These are phyloP conservation scores for Danionella dracula DNA, from an alignment of 2,797 vertebrate species.

Conservation along the genomic window DNA sequence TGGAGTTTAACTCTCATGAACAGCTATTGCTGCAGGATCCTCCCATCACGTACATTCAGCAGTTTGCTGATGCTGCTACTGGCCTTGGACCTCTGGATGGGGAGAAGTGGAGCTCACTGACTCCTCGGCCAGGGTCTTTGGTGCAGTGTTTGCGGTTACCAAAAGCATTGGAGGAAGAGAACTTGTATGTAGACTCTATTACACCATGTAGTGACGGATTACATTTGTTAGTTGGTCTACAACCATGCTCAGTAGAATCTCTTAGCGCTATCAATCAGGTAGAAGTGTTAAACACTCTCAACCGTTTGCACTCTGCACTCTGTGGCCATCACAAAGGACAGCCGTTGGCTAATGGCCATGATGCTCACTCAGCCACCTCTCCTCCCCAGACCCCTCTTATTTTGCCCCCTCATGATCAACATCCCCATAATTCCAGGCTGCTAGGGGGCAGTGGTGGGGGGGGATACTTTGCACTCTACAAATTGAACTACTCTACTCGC, in stretches of 20 bases:
- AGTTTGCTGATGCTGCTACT: slow-evolving; percentile 92
- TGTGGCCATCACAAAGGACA: slow-evolving; percentile 89
- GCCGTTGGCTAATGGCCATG: slow-evolving; percentile 72
- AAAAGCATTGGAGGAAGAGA: slow-evolving; percentile 93
- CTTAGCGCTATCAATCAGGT: slow-evolving; percentile 96
- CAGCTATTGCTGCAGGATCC: slow-evolving; percentile 96
- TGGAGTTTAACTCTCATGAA: slow-evolving; percentile 96
- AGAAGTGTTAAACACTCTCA: slow-evolving; percentile 97
- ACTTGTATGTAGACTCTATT: slow-evolving; percentile 91
- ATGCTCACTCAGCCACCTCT: slow-evolving; percentile 72
- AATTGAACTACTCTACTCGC: slow-evolving; percentile 94
- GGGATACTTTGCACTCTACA: slow-evolving; percentile 93
- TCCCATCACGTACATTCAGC: slow-evolving; percentile 96
- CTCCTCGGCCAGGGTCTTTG: slow-evolving; percentile 89
- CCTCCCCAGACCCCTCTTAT: slow-evolving; percentile 78
- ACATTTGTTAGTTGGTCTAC: slow-evolving; percentile 88
- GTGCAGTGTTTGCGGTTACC: slow-evolving; percentile 94
- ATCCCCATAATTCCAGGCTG: slow-evolving; percentile 57
- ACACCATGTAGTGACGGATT: slow-evolving; percentile 96
- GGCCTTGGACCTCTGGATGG: slow-evolving; percentile 72
- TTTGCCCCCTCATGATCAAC: slow-evolving; percentile 64
- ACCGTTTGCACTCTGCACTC: slow-evolving; percentile 95
- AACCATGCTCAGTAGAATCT: slow-evolving; percentile 84
- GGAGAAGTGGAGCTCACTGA: slow-evolving; percentile 92
- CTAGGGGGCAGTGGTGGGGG: slow-evolving; percentile 76